Percentiles rank a stretch among this genome's conserved stretches.
Evolutionary conservation across 2,797 vertebrate genomes (phyloP).

Genomic region (Toxotes lorentzi): DNA sequence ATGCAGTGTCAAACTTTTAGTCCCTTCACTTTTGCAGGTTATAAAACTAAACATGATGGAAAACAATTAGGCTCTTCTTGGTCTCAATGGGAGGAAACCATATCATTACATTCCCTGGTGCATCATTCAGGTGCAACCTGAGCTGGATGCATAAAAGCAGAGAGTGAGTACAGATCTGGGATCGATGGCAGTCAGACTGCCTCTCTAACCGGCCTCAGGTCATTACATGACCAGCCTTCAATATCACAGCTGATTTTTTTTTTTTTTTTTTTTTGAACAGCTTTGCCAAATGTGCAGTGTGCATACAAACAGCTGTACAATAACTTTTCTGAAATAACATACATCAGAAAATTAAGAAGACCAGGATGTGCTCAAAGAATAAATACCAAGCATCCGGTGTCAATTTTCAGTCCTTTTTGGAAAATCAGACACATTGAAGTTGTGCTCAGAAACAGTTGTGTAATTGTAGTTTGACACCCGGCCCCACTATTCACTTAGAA

Average conservation of each 20-base stretch:
- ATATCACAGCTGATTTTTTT: neutral
- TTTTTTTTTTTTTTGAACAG: neutral
- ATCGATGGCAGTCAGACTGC: neutral
- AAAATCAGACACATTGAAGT: neutral
- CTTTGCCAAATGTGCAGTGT: neutral
- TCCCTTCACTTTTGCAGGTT: constrained; percentile 24
- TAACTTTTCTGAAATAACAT: neutral
- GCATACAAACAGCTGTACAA: neutral
- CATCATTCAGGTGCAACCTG: neutral
- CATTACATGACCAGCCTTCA: constrained; percentile 25
- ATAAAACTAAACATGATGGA: neutral
- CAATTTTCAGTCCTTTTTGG: neutral
- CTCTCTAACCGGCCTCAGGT: constrained; percentile 10
- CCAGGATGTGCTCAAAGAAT: neutral
- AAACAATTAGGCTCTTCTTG: constrained; percentile 10
- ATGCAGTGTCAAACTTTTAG: constrained; percentile 25
- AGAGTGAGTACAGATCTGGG: constrained; percentile 3
- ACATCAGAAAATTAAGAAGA: neutral
- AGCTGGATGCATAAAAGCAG: neutral
- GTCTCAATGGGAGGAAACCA: neutral
- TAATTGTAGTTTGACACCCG: neutral
- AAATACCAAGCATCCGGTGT: constrained; percentile 1
- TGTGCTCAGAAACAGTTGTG: neutral
- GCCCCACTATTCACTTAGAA: neutral
- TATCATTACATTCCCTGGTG: constrained; percentile 19